Percentiles rank a stretch among this genome's conserved stretches.
These are phyloP conservation scores for Hartigia nigra DNA, from an alignment of 2,888 invertebrate species.

Conservation along the genomic window DNA sequence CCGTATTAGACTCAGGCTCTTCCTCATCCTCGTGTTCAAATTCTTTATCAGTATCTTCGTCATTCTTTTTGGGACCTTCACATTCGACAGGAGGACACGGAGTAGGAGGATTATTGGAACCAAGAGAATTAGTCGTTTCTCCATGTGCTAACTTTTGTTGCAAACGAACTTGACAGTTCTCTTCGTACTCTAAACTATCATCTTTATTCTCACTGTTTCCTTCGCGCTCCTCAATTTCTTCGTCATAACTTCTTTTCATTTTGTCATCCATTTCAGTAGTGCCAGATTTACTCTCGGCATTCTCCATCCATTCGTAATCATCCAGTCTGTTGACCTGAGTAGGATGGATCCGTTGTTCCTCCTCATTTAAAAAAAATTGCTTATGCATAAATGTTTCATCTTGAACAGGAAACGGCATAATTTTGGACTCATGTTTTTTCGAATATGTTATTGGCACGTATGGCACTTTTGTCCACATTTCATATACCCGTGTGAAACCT, in stretches of 20 bases:
- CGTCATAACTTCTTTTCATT: neutral
- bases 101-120: neutral
- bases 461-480: conserved; percentile 13
- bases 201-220: conserved; percentile 10
- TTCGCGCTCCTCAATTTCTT: neutral
- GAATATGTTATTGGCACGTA: neutral
- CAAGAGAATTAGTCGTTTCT: neutral
- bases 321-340: conserved; percentile 25
- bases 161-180: conserved; percentile 26
- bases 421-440: neutral
- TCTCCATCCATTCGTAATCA: conserved; percentile 30
- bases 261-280: neutral
- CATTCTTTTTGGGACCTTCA: conserved; percentile 12
- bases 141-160: conserved; percentile 1
- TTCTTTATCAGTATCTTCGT: conserved; percentile 16
- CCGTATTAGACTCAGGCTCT: neutral
- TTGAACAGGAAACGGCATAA: neutral
- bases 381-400: conserved; percentile 25
- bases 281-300: neutral
- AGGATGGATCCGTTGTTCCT: conserved; percentile 18
- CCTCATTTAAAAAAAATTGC: conserved; percentile 19
- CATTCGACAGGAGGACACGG: conserved; percentile 19
- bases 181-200: conserved; percentile 20
- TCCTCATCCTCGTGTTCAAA: conserved; percentile 11
- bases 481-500: conserved; percentile 26